A percentile compares a stretch with the other conserved stretches of the same genome.
phyloP scores from a whole-genome alignment of 2,797 vertebrate genomes.

The Amphiprion clarkii region DNA sequence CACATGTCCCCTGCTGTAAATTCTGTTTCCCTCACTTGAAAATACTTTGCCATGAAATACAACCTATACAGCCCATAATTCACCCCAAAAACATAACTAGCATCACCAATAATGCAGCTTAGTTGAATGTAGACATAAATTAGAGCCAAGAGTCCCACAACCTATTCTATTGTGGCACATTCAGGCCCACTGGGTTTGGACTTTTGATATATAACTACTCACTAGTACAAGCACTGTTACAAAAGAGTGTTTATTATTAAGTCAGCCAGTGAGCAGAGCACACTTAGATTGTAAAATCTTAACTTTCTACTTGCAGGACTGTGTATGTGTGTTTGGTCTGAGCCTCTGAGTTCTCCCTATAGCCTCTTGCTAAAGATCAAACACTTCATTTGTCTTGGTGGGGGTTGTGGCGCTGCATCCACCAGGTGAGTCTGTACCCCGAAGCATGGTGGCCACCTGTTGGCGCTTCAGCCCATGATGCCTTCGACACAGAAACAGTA shows the following conservation, averaged over 20 bases:
- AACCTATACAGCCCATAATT: background rate
- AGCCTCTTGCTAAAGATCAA: conserved; percentile 70
- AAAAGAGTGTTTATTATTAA: conserved; percentile 25
- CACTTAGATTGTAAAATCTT: conserved; percentile 37
- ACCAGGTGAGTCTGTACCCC: conserved; percentile 68
- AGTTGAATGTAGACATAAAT: background rate
- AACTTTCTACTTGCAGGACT: conserved; percentile 30
- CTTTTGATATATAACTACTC: background rate
- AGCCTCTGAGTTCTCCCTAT: conserved; percentile 51
- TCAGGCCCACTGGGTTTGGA: background rate
- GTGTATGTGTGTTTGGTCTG: conserved; percentile 59
- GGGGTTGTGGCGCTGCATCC: conserved; percentile 54
- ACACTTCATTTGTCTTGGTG: conserved; percentile 76
- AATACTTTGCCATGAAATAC: background rate
- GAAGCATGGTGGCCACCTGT: conserved; percentile 77
- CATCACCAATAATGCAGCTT: background rate
- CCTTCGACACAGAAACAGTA: conserved; percentile 60
- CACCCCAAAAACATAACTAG: too few species aligned
- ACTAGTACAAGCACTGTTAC: conserved; percentile 5
- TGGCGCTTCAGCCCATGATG: conserved; percentile 58
- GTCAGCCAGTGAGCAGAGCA: conserved; percentile 10
- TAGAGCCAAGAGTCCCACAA: background rate
- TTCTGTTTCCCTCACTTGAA: background rate
- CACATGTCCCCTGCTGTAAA: background rate
- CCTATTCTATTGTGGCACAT: background rate